Conservation (phyloP, 2,797 vertebrate genomes). For the Sphenopsis melanotis region DNA sequence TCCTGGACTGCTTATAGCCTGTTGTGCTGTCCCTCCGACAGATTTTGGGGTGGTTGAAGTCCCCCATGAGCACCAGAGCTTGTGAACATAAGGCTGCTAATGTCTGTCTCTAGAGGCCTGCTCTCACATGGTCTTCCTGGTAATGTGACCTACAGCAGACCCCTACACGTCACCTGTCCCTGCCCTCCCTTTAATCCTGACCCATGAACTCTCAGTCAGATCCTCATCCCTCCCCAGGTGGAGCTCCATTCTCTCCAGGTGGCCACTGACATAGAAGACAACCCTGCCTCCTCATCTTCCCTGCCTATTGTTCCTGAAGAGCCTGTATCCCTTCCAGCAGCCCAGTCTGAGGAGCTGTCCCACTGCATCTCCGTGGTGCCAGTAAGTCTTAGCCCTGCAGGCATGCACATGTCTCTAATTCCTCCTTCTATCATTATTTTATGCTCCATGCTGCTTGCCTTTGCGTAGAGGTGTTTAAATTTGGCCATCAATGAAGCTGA, state of each 20-base stretch:
- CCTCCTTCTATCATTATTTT: background rate
- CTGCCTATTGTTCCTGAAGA: background rate
- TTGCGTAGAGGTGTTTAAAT: background rate
- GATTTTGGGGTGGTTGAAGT: background rate
- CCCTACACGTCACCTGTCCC: background rate
- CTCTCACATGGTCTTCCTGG: background rate
- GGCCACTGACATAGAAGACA: background rate
- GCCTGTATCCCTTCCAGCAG: background rate
- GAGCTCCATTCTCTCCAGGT: background rate
- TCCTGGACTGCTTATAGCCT: background rate
- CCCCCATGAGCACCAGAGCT: background rate
- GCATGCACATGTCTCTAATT: background rate
- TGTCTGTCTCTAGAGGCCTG: background rate
- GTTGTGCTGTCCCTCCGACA: background rate
- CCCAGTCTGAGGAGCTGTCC: background rate
- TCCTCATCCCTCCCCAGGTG: background rate
- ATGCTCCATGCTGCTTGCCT: background rate
- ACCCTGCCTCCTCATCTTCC: background rate
- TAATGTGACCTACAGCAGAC: background rate
- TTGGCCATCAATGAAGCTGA: background rate
- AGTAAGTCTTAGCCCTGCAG: background rate
- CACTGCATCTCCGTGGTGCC: background rate
- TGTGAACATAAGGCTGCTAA: background rate
- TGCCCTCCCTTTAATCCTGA: background rate
- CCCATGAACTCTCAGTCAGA: background rate